Base-by-base conservation (phyloP, 37 sponge, comb jelly and placozoan species). In the Tethya wilhelma region DNA sequence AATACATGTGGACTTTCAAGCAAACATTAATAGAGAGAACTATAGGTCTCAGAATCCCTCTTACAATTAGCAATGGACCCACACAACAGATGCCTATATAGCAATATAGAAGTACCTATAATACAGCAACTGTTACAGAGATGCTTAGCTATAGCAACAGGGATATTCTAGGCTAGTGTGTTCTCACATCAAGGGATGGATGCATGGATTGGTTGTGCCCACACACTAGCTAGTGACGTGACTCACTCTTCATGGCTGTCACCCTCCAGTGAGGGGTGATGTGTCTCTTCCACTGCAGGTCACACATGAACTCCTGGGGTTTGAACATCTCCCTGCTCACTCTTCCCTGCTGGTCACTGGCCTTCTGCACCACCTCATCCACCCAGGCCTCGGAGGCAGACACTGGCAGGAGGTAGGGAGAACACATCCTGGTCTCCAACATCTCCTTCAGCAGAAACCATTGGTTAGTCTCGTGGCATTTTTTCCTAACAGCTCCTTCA, bases 181-280 rank as follows among this genome's bases (percentile, higher is more conserved):
- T n/a, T n/a, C n/a, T n/a, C n/a, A n/a, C n/a, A n/a, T n/a, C n/a
- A n/a, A n/a, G n/a, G n/a, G n/a, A n/a, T n/a, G n/a, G n/a, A n/a
- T n/a, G n/a, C n/a, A n/a, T n/a, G n/a, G n/a, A n/a, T n/a, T n/a
- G n/a, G n/a, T n/a, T n/a, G n/a, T n/a, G n/a, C n/a, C n/a, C n/a
- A n/a, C n/a, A n/a, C n/a, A n/a, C n/a, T n/a, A n/a, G n/a, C n/a
- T n/a, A n/a, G n/a, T n/a, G n/a, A n/a, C n/a, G n/a, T n/a, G n/a
- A n/a, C n/a, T n/a, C n/a, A 89, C 89, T 31, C 57, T 83, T 89
- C 66, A 39, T 41, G n/a, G 36, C 78, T 68, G 67, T 79, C 26
- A 90, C 38, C 38, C 91, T 90, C 86, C 86, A 90, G 78, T 90
- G 81, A 33, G 86, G 86, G 4, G 81, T 78, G 67, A 90, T 85